Base-by-base conservation (phyloP, 2,797 vertebrate species). In the Aratinga solstitialis region DNA sequence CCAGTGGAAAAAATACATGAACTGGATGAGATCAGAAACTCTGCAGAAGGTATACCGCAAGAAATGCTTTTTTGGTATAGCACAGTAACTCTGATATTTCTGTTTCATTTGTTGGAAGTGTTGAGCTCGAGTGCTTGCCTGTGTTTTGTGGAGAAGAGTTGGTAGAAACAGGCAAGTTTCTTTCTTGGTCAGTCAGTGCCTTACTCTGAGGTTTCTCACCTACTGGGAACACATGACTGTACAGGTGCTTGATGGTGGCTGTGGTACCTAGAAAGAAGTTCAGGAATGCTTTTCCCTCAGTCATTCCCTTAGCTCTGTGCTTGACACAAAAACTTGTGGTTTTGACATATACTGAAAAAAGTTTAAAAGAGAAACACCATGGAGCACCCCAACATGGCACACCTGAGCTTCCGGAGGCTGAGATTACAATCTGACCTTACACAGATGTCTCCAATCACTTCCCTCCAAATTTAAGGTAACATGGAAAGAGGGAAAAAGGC, bases 1-100 rank as follows among this genome's bases (percentile, higher is more conserved):
- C 27, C 50, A 45, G 26, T 21, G 84, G n/a, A 17, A 73, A 74
- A 89, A 68, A 10, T 50, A 32, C 5, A 17, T 8, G 21, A 67
- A 40, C 67, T 87, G 69, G 65, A 85, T 75, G 69, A 83, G 48
- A 68, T 76, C 62, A 87, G 74, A 74, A 90, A 74, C 23, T n/a
- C 26, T 83, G 65, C 45, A 36, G 65, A 86, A 54, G 26, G 14
- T 32, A 21, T 67, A 34, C 61, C 8, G 81, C 62, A 53, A 50
- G 32, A 81, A 82, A 94, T 1, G 5, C 15, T 63, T 45, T 88
- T 38, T 36, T 75, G 42, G 27, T 74, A 42, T 59, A 69, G 58
- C 11, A 11, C 30, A 74, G 34, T 36, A 50, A 53, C 43, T 65
- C 42, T 65, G 51, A 67, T 58, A 32, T 73, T 75, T 69, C 20